A percentile compares a stretch with the other conserved stretches of the same genome.
phyloP scores from a whole-genome alignment of 2,797 vertebrate genomes.

The Hydrolagus colliei region DNA sequence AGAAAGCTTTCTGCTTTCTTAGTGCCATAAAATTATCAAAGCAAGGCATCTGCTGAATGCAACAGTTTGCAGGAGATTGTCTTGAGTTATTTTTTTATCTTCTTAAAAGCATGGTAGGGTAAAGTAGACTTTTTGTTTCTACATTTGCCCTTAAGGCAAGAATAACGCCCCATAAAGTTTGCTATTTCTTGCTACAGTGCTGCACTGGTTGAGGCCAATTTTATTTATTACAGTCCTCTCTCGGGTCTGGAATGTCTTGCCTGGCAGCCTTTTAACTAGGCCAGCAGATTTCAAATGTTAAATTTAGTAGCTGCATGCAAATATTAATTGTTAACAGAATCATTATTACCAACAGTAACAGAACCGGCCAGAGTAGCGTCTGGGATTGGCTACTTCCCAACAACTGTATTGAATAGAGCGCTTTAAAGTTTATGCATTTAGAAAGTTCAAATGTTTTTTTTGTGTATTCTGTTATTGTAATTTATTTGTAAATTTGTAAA shows the following conservation, averaged over 20 bases:
- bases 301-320: slow-evolving; percentile 32
- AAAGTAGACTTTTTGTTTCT: slow-evolving; percentile 45
- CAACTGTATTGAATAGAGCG: not conserved
- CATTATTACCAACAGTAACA: slow-evolving; percentile 31
- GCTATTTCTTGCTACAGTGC: slow-evolving; percentile 26
- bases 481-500: not conserved
- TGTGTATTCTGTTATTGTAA: not conserved
- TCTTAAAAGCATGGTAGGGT: slow-evolving; percentile 41
- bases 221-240: slow-evolving; percentile 27
- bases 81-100: slow-evolving; percentile 42
- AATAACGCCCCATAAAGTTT: slow-evolving; percentile 51
- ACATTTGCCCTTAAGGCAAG: slow-evolving; percentile 48
- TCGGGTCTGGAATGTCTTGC: slow-evolving; percentile 29
- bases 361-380: not conserved
- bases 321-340: slow-evolving; percentile 32
- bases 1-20: slow-evolving; percentile 49
- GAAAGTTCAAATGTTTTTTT: not conserved
- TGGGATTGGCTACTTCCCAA: slow-evolving; percentile 8
- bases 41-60: slow-evolving; percentile 56
- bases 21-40: slow-evolving; percentile 55
- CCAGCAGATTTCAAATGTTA: slow-evolving; percentile 31
- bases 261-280: slow-evolving; percentile 31
- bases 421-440: not conserved
- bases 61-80: slow-evolving; percentile 36
- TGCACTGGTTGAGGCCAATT: slow-evolving; percentile 25